Conservation (phyloP, 1,140 invertebrate genomes). For the Leptopilina clavipes region DNA sequence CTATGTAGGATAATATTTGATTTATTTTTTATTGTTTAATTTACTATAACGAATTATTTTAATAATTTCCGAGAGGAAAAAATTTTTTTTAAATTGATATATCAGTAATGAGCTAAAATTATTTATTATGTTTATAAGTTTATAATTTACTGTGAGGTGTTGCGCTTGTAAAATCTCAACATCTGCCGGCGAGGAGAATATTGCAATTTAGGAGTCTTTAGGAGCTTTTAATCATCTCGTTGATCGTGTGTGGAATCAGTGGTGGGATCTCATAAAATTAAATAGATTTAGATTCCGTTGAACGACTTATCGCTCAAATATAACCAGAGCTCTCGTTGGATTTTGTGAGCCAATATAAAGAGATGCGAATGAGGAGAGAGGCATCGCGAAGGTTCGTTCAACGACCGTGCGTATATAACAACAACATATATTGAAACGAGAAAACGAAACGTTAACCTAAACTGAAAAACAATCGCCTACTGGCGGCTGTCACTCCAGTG, state of each 20-base stretch:
- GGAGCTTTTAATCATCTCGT: constrained; percentile 7
- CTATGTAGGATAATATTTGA: too few species aligned
- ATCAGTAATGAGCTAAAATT: too few species aligned
- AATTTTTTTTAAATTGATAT: too few species aligned
- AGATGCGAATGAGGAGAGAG: constrained; percentile 15
- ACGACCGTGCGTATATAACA: constrained; percentile 60
- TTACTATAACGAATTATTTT: too few species aligned
- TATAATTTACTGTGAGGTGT: too few species aligned
- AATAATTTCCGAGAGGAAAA: too few species aligned
- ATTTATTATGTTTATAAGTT: too few species aligned
- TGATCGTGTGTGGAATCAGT: constrained; percentile 12
- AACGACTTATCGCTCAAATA: constrained; percentile 63
- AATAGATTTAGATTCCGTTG: constrained; percentile 64
- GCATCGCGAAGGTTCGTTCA: constrained; percentile 60
- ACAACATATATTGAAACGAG: constrained; percentile 59
- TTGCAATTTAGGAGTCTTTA: background rate
- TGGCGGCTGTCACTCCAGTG: constrained; percentile 69
- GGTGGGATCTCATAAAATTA: constrained; percentile 65
- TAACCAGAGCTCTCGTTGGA: constrained; percentile 55
- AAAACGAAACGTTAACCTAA: constrained; percentile 68
- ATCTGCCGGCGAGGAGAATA: background rate
- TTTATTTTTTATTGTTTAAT: too few species aligned
- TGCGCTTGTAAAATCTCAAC: background rate
- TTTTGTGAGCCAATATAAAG: constrained; percentile 54
- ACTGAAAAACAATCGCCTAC: constrained; percentile 71